Evolutionary conservation across 2,888 invertebrate genomes (phyloP).

Genomic region (Sipha maydis): DNA sequence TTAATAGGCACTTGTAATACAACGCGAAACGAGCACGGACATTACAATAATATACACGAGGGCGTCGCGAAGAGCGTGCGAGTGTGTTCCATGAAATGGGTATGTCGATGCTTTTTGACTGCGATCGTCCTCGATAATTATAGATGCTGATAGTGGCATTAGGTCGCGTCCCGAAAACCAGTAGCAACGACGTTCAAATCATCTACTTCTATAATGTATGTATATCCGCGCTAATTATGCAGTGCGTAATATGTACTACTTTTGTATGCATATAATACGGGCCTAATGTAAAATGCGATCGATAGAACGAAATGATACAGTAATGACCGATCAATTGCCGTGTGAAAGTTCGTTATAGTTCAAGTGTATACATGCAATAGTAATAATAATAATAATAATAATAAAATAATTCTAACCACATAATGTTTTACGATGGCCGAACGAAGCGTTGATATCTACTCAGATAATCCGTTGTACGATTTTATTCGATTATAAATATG

Average conservation of each 20-base stretch:
- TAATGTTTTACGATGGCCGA: slow-evolving; percentile 25
- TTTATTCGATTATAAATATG: background rate
- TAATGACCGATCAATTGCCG: background rate
- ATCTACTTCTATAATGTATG: background rate
- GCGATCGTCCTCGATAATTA: slow-evolving; percentile 32
- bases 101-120: slow-evolving; percentile 17
- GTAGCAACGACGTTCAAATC: slow-evolving; percentile 4
- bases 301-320: background rate
- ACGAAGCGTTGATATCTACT: background rate
- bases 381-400: background rate
- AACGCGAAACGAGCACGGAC: background rate
- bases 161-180: slow-evolving; percentile 11
- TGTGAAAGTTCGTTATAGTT: slow-evolving; percentile 16
- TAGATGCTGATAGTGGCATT: slow-evolving; percentile 15
- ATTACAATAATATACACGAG: background rate
- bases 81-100: background rate
- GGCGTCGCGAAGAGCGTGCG: background rate
- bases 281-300: background rate
- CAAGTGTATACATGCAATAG: background rate
- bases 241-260: background rate
- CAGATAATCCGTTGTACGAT: background rate
- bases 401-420: background rate
- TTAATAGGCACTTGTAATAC: background rate
- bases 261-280: background rate
- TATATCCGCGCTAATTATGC: background rate